Evolutionary conservation across 1,140 invertebrate species (phyloP).

Genomic region (Palaemon carinicauda): DNA sequence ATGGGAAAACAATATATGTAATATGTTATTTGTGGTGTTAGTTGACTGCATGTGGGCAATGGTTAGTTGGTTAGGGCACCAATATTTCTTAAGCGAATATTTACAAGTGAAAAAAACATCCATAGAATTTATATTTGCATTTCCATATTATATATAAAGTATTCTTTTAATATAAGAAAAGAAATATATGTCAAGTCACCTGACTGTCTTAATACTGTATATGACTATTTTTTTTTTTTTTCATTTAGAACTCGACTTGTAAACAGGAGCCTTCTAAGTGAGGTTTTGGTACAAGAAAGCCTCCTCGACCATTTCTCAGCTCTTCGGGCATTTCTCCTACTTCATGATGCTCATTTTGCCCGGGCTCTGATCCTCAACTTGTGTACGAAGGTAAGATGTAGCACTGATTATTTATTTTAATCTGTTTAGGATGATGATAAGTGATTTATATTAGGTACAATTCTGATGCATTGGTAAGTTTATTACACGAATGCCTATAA

Average conservation of each 20-base stretch:
- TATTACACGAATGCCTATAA: too few species aligned
- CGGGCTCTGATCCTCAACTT: constrained; percentile 22
- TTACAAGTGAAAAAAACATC: too few species aligned
- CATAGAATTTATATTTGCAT: too few species aligned
- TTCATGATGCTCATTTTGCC: constrained; percentile 45
- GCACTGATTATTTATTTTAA: neutral
- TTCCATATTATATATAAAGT: too few species aligned
- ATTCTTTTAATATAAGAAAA: too few species aligned
- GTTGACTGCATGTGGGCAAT: too few species aligned
- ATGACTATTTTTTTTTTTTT: neutral
- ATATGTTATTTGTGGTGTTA: too few species aligned
- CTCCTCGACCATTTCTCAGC: constrained; percentile 38
- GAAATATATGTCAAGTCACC: neutral
- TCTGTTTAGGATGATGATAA: neutral
- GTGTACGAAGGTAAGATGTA: constrained; percentile 13
- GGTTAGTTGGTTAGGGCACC: too few species aligned
- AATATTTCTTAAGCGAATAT: too few species aligned
- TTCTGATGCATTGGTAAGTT: too few species aligned
- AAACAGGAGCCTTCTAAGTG: constrained; percentile 14
- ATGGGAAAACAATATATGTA: too few species aligned
- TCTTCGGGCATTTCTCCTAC: constrained; percentile 29
- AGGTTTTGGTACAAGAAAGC: constrained; percentile 25
- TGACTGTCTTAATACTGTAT: neutral
- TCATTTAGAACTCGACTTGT: constrained; percentile 18
- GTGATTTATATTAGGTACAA: too few species aligned